A percentile compares a stretch with the other conserved stretches of the same genome.
phyloP scores from a whole-genome alignment of 2,888 invertebrate genomes.

The Rhingia campestris region DNA sequence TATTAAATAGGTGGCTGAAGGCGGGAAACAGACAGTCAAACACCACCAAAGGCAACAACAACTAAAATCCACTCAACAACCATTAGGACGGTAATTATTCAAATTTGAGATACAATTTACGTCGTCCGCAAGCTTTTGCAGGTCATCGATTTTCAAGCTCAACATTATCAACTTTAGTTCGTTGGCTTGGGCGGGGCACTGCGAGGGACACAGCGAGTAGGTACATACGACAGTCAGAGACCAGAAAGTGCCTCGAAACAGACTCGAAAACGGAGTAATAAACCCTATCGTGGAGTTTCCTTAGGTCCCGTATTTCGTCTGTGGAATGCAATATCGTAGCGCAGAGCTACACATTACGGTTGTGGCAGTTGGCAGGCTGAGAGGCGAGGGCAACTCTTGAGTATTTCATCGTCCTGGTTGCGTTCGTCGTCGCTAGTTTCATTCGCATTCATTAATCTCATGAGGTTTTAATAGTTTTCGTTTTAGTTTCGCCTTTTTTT shows the following conservation, averaged over 20 bases:
- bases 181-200: background rate
- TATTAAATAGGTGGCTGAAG: background rate
- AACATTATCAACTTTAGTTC: slow-evolving; percentile 40
- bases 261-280: slow-evolving; percentile 12
- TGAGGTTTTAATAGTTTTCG: slow-evolving; percentile 16
- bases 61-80: slow-evolving; percentile 53
- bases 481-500: background rate
- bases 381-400: background rate
- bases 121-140: slow-evolving; percentile 39
- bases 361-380: background rate
- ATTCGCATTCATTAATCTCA: slow-evolving; percentile 30
- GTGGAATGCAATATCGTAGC: slow-evolving; percentile 8
- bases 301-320: slow-evolving; percentile 2
- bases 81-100: slow-evolving; percentile 61
- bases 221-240: background rate
- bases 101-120: slow-evolving; percentile 59
- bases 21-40: slow-evolving; percentile 3
- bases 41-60: background rate
- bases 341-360: background rate
- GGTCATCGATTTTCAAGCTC: slow-evolving; percentile 60
- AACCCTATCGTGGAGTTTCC: slow-evolving; percentile 32
- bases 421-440: slow-evolving; percentile 26
- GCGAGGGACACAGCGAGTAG: background rate
- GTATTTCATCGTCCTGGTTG: background rate
- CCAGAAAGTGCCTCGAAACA: background rate